Base-by-base conservation (phyloP, 2,797 vertebrate genomes). In the Tamandua tetradactyla region DNA sequence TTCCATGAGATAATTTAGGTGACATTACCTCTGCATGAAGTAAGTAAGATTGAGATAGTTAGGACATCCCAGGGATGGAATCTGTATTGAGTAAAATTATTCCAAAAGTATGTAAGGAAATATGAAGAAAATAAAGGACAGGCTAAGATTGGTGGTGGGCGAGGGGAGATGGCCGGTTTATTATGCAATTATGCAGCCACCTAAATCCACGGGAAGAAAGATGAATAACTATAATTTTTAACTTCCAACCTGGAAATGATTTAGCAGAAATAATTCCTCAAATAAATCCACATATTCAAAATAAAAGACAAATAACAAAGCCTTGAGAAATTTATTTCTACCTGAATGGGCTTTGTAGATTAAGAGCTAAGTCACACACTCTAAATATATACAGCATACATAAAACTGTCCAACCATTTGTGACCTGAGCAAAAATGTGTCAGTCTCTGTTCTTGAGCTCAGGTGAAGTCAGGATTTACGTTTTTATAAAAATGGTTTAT, bases 401-500 rank as follows among this genome's bases (percentile, higher is more conserved):
- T 10, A 95, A 95, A 35, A 72, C 30, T 84, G 2, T 78, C 72
- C n/a, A 95, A 81, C 2, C 44, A 81, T 95, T 86, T 95, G 74
- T 94, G 40, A 92, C 27, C 93, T 35, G 91, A 93, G 94, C 0
- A 84, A 79, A 93, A 44, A 14, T 83, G 69, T 93, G 23, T 37
- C 47, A 84, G 47, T 82, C 81, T 90, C 42, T 74, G 62, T 62
- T 94, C 47, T 89, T 94, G 7, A 93, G 75, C 66, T 97, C 52
- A 72, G 0, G 1, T 87, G 40, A 78, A 32, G 44, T 94, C 42
- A 90, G 84, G 87, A 35, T 57, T 12, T 84, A 57, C 81, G 49
- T 76, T 92, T 94, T 94, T 93, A 95, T 92, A 47, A 25, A 96
- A 96, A 97, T 84, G 57, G 0, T 13, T 89, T 92, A 23, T 49